A percentile compares a stretch with the other conserved stretches of the same genome.
Conservation (phyloP, 2,113 vertebrate genomes). For the Rattus rattus region DNA sequence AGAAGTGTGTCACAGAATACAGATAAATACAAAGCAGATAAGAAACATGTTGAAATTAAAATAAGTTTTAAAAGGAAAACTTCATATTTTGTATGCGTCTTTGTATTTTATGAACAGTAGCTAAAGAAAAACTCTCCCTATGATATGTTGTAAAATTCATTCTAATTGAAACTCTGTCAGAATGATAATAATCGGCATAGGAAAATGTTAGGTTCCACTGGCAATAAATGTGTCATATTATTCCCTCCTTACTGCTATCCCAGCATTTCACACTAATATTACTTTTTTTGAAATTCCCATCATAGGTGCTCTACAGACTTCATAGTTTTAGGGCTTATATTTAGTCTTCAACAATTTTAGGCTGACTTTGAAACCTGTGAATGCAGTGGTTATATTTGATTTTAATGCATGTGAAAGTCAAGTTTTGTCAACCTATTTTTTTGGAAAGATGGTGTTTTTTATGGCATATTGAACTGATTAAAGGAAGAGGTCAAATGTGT, state of each 20-base stretch:
- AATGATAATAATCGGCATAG: neutral
- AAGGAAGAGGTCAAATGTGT: neutral
- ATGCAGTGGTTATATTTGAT: neutral
- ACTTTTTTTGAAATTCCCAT: neutral
- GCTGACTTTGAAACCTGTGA: neutral
- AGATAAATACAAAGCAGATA: neutral
- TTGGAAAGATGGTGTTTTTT: neutral
- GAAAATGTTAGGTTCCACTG: neutral
- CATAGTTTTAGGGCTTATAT: neutral
- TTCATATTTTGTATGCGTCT: neutral
- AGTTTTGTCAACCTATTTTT: neutral
- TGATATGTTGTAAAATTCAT: neutral
- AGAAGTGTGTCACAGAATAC: neutral
- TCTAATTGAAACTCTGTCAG: neutral
- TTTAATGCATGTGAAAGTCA: neutral
- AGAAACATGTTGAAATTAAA: neutral
- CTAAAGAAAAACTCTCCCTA: neutral
- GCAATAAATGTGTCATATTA: neutral
- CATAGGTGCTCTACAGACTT: neutral
- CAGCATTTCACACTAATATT: neutral
- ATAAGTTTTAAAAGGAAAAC: neutral
- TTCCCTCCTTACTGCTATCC: neutral
- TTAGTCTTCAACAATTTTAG: neutral
- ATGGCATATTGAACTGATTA: no score
- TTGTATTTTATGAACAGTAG: neutral